Conservation (phyloP, 2,888 invertebrate genomes). For the Syritta pipiens region DNA sequence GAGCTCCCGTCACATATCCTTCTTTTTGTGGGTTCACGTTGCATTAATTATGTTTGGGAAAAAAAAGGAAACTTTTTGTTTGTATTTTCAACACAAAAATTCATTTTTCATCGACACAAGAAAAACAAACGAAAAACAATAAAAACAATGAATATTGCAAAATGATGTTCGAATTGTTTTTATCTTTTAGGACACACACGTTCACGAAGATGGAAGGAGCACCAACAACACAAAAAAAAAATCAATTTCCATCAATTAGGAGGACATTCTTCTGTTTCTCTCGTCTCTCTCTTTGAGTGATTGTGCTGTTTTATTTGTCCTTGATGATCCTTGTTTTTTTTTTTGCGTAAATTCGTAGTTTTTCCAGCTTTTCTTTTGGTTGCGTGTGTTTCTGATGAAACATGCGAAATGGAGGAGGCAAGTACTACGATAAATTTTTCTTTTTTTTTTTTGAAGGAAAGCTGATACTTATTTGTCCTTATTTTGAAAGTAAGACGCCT, state of each 20-base stretch:
- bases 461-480: constrained; percentile 1
- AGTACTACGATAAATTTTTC: no score
- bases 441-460: no score
- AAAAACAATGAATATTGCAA: no score
- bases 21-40: constrained; percentile 3
- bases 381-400: no score
- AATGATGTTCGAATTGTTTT: constrained; percentile 7
- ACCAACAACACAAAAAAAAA: constrained; percentile 17
- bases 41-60: neutral
- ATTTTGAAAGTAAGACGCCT: no score
- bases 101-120: neutral
- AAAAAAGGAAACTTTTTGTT: neutral
- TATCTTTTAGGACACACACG: constrained; percentile 22
- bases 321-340: constrained; percentile 34
- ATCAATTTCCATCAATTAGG: constrained; percentile 64
- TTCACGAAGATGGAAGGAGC: neutral
- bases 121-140: neutral
- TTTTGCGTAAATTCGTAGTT: constrained; percentile 5
- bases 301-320: constrained; percentile 16
- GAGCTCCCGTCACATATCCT: neutral
- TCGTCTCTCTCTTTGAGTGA: constrained; percentile 6
- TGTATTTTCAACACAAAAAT: neutral
- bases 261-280: constrained; percentile 30
- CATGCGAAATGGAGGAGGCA: no score
- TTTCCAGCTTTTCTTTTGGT: no score